phyloP scores from a whole-genome alignment of 2,797 vertebrate species.

The Eutrigla gurnardus region DNA sequence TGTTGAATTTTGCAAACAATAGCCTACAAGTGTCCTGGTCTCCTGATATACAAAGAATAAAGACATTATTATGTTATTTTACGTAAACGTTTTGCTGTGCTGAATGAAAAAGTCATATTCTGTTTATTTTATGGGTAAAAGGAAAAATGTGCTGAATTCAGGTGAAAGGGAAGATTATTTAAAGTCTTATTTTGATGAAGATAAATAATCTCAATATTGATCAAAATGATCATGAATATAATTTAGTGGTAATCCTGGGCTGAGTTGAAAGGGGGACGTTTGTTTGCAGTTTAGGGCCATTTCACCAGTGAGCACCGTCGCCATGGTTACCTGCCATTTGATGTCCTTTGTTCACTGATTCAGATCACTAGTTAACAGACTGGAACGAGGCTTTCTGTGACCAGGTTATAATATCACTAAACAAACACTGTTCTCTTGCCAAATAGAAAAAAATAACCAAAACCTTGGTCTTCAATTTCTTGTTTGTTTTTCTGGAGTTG shows the following conservation, averaged over 20 bases:
- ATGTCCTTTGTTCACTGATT: background rate
- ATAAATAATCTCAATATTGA: background rate
- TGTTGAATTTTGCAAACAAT: background rate
- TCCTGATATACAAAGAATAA: no score
- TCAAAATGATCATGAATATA: no score
- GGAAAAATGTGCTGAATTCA: no score
- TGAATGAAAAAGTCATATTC: no score
- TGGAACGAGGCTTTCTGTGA: background rate
- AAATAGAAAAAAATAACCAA: background rate
- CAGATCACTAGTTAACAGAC: background rate
- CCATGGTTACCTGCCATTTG: conserved; percentile 2
- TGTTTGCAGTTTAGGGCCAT: background rate
- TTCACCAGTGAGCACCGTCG: background rate
- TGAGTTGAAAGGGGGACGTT: background rate
- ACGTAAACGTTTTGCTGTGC: no score
- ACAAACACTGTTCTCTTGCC: background rate
- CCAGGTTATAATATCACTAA: background rate
- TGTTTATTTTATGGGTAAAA: no score
- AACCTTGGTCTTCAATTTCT: background rate
- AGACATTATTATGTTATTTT: no score
- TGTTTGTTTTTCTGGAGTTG: background rate
- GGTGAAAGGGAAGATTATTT: no score
- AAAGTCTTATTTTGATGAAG: no score
- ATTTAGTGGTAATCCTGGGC: no score
- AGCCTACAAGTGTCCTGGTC: no score